Evolutionary conservation across 2,888 invertebrate genomes (phyloP), one percentile per base, ranked within the genome.

Genomic region (Dynastes grantii): DNA sequence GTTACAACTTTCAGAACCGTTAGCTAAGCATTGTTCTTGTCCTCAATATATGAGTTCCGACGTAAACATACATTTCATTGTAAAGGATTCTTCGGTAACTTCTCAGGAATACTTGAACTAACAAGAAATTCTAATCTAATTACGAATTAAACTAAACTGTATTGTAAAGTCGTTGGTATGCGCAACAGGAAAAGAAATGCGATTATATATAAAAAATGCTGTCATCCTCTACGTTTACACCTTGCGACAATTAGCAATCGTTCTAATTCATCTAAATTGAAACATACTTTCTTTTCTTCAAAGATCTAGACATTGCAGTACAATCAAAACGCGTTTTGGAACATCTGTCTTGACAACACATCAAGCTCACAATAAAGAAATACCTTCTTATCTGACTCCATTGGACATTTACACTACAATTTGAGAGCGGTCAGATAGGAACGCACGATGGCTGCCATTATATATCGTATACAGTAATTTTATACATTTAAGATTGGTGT

Each of bases 371-470:
- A 78, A 81, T 75, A 78, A 82, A 81, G 80, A 81, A 79, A 79
- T 81, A 78, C 78, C 79, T 81, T 45, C 45, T 45, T 80, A 79
- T 80, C 79, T 78, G 73, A 75, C 61, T 75, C 61, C 45, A 63
- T 75, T 61, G 73, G 86, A 87, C 84, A 87, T 84, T 83, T 85
- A 87, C 85, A 86, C 87, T 84, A 85, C 85, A 87, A 87, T 87
- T 86, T 86, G 80, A 55, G 80, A 76, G 80, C 81, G 81, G 84
- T 85, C 84, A 85, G 85, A 84, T 82, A 81, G 75, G 32, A 37
- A 8, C 22, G 22, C 55, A 16, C 55, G 55, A 55, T 55, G 16
- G 55, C 8, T 22, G 22, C 16, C 64, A 45, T 45, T 53, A 58
- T 58, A 64, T 64, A 80, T 83, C 85, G 86, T 87, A 87, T 87